Evolutionary conservation across 2,888 invertebrate species (phyloP).

Genomic region (Leucania comma): DNA sequence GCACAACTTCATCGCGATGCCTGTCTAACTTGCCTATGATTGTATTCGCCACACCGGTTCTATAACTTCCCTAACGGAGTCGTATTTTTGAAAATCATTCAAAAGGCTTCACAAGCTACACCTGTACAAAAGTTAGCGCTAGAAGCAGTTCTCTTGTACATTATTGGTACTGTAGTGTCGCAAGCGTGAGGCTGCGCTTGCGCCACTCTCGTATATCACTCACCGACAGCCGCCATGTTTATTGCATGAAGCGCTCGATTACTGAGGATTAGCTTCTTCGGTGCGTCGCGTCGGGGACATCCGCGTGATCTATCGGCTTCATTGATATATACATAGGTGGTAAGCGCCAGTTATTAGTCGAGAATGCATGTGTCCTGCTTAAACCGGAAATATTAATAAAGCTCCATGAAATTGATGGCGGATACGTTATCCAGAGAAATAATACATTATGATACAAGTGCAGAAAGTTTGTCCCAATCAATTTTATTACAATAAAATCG

Average conservation of each 20-base stretch:
- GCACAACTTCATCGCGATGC: not conserved
- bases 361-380: not conserved
- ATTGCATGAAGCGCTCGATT: constrained; percentile 51
- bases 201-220: constrained; percentile 64
- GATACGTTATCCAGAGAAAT: not conserved
- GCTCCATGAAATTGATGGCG: not conserved
- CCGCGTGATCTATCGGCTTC: constrained; percentile 28
- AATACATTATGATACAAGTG: no score
- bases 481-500: no score
- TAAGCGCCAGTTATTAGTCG: not conserved
- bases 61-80: not conserved
- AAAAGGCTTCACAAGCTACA: constrained; percentile 12
- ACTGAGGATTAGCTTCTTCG: constrained; percentile 47
- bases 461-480: no score
- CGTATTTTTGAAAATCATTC: not conserved
- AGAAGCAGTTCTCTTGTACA: constrained; percentile 19
- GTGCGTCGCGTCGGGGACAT: constrained; percentile 13
- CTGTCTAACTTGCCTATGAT: no score
- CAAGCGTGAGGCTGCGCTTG: constrained; percentile 50
- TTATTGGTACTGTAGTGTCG: constrained; percentile 25
- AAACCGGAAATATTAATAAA: not conserved
- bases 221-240: constrained; percentile 54
- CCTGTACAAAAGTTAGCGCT: constrained; percentile 3
- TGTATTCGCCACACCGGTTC: not conserved
- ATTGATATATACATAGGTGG: constrained; percentile 13